Conservation (phyloP, 1,140 invertebrate genomes). For the Neodiprion virginianus region DNA sequence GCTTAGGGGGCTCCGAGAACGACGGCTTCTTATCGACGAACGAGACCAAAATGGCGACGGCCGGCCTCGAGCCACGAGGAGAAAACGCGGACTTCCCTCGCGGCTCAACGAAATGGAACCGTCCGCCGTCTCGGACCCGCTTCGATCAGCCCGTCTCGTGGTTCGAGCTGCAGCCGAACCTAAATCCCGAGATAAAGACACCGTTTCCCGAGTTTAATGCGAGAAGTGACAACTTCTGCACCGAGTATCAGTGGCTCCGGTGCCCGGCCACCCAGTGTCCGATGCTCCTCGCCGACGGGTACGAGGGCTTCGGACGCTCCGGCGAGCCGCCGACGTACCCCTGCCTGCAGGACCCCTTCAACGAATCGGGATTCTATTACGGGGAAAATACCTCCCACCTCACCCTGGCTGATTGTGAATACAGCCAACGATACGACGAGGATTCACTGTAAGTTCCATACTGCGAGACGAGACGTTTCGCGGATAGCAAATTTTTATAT, state of each 20-base stretch:
- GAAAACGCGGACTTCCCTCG: too few relatives aligned
- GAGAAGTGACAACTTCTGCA: conserved; percentile 33
- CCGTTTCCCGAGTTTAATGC: too few relatives aligned
- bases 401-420: background rate
- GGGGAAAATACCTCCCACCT: conserved; percentile 8
- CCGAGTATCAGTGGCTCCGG: conserved; percentile 46
- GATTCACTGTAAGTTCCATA: conserved; percentile 6
- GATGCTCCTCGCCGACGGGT: conserved; percentile 35
- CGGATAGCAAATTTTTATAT: background rate
- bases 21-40: too few relatives aligned
- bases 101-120: too few relatives aligned
- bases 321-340: conserved; percentile 28
- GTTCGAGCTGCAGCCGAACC: too few relatives aligned
- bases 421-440: background rate
- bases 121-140: too few relatives aligned
- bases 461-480: background rate
- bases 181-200: background rate
- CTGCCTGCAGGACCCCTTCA: conserved; percentile 28
- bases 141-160: too few relatives aligned
- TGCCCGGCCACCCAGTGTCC: conserved; percentile 43
- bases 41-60: too few relatives aligned
- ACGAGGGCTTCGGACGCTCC: conserved; percentile 7
- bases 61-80: too few relatives aligned
- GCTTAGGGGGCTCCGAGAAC: conserved; percentile 4
- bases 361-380: conserved; percentile 5